Evolutionary conservation across 1,140 invertebrate genomes (phyloP).

Genomic region (Magallana angulata): DNA sequence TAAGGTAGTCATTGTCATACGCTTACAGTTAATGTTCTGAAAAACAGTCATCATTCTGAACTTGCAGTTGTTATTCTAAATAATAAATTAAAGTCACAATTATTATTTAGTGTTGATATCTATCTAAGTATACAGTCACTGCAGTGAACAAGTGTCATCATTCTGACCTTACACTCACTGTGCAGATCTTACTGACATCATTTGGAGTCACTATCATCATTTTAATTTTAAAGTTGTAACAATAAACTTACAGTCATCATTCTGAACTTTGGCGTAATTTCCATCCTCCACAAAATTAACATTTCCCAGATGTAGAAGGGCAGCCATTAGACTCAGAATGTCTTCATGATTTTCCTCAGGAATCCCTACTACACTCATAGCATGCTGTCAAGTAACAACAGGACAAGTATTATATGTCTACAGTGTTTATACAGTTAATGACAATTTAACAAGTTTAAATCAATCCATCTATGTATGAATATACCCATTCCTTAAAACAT

Average conservation of each 20-base stretch:
- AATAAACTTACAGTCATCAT: conserved; percentile 82
- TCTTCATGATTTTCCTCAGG: conserved; percentile 82
- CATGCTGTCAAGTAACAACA: conserved; percentile 79
- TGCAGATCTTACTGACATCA: not conserved
- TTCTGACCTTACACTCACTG: not conserved
- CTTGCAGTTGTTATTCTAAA: too few species aligned
- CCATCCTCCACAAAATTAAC: conserved; percentile 84
- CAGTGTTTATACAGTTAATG: not conserved
- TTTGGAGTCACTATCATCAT: not conserved
- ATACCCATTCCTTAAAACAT: too few species aligned
- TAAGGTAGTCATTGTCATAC: too few species aligned
- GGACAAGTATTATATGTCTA: not conserved
- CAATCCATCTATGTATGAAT: too few species aligned
- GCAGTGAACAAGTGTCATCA: too few species aligned
- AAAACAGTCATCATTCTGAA: too few species aligned
- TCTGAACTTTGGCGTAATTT: conserved; percentile 85
- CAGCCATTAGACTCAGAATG: conserved; percentile 84
- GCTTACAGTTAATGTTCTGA: too few species aligned
- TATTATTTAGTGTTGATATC: too few species aligned
- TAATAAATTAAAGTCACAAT: too few species aligned
- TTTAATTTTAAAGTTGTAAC: not conserved
- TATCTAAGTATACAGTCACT: too few species aligned
- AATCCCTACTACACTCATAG: conserved; percentile 86
- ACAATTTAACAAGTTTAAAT: too few species aligned
- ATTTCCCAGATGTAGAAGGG: conserved; percentile 87